These are phyloP conservation scores for Calcarius ornatus DNA, from an alignment of 2,113 vertebrate species.

Conservation along the genomic window DNA sequence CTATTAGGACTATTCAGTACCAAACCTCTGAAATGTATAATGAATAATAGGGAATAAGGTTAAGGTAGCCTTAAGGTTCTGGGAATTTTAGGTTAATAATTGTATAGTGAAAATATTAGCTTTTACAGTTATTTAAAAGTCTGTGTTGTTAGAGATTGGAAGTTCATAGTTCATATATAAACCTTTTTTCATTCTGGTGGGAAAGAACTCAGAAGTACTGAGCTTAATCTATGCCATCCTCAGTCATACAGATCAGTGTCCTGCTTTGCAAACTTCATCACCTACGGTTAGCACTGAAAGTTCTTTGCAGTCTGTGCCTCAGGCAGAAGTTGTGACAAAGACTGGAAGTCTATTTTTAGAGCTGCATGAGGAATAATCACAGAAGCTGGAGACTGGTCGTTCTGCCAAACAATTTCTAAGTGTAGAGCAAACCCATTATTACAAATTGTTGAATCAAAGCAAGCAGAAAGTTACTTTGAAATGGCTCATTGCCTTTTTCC, in stretches of 20 bases:
- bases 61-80: neutral
- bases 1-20: neutral
- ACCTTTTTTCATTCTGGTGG: neutral
- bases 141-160: neutral
- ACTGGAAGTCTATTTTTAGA: conserved; percentile 5
- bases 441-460: conserved; percentile 5
- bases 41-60: neutral
- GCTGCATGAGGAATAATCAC: neutral
- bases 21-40: neutral
- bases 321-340: neutral
- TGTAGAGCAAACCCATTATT: neutral
- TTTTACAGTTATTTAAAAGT: neutral
- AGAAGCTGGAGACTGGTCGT: neutral
- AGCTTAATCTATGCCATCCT: neutral
- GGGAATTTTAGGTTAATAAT: neutral
- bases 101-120: neutral
- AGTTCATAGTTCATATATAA: neutral
- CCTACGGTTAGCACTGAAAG: neutral
- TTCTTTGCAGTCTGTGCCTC: neutral
- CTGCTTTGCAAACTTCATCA: neutral
- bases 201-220: neutral
- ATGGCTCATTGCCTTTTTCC: neutral
- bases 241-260: neutral
- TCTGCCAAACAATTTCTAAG: conserved; percentile 34
- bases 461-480: conserved; percentile 38